Percentiles rank a stretch among this genome's conserved stretches.
phyloP scores from a whole-genome alignment of 2,113 vertebrate genomes.

The Copsychus sechellarum region DNA sequence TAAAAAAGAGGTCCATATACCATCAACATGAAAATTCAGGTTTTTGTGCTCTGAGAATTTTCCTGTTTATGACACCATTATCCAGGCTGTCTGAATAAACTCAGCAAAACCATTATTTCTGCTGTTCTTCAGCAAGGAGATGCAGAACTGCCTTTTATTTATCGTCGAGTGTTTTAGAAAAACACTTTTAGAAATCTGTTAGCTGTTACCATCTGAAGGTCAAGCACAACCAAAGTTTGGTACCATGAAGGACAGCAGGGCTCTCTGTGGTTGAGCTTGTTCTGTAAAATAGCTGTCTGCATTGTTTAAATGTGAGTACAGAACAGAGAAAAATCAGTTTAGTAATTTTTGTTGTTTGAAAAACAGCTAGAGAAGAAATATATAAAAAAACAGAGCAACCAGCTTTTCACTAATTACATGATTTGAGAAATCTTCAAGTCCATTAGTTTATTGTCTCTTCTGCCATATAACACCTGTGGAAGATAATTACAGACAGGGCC shows the following conservation, averaged over 20 bases:
- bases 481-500: neutral
- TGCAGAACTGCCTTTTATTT: neutral
- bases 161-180: neutral
- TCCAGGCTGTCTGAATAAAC: neutral
- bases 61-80: neutral
- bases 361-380: neutral
- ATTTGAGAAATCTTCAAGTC: neutral
- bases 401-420: neutral
- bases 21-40: neutral
- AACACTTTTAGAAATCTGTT: neutral
- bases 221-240: neutral
- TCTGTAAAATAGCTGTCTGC: neutral
- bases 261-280: neutral
- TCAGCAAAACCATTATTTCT: neutral
- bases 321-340: neutral
- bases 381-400: neutral
- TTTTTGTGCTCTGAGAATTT: neutral
- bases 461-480: neutral
- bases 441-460: neutral
- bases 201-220: neutral
- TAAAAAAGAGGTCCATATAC: neutral
- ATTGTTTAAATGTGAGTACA: neutral
- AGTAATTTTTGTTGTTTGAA: neutral
- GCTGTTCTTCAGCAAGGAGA: neutral
- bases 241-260: neutral